Conservation (phyloP, 2,797 vertebrate genomes). For the Podarcis siculus region DNA sequence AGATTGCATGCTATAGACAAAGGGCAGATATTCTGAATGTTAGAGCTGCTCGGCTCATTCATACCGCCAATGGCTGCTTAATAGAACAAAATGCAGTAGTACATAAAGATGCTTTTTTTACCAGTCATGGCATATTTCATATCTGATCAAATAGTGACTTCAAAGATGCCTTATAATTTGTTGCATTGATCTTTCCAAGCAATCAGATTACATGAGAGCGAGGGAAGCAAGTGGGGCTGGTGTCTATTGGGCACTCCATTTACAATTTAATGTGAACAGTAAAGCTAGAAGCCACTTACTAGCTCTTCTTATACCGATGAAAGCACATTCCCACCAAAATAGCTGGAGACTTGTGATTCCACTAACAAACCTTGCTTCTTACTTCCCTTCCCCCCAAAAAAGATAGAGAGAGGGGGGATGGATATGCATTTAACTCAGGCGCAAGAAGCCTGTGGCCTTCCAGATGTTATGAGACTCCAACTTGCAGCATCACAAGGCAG, state of each 20-base stretch:
- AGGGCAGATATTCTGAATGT: slow-evolving; percentile 29
- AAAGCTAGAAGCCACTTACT: background rate
- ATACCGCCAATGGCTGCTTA: slow-evolving; percentile 25
- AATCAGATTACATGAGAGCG: background rate
- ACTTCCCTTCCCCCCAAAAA: too few species aligned
- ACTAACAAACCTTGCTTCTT: too few species aligned
- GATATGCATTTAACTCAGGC: too few species aligned
- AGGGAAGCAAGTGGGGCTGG: background rate
- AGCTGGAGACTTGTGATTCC: too few species aligned
- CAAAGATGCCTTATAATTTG: background rate
- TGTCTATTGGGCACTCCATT: background rate
- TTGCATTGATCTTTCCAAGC: slow-evolving; percentile 10
- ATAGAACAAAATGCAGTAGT: slow-evolving; percentile 30
- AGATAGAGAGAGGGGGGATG: too few species aligned
- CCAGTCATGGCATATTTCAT: slow-evolving; percentile 17
- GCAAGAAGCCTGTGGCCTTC: too few species aligned
- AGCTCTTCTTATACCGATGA: background rate
- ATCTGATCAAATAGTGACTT: slow-evolving; percentile 22
- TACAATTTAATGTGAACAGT: background rate
- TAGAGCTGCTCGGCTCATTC: background rate
- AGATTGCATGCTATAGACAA: slow-evolving; percentile 53
- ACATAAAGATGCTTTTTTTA: slow-evolving; percentile 11
- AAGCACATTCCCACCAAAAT: background rate
- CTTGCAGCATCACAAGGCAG: too few species aligned
- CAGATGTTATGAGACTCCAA: too few species aligned